phyloP scores from a whole-genome alignment of 2,888 invertebrate genomes.

The Tridacna gigas region DNA sequence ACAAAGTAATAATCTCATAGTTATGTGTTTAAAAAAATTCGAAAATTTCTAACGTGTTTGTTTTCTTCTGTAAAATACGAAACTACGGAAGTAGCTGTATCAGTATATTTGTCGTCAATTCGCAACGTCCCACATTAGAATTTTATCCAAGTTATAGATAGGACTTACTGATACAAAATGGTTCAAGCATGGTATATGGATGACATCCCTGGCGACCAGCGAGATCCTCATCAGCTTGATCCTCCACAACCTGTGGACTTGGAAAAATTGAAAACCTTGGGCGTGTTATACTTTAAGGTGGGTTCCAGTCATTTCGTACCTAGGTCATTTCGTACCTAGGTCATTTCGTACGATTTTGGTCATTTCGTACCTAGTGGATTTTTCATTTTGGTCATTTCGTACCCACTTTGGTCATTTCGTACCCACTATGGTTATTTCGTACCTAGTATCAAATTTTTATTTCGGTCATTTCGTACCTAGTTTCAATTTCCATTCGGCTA shows the following conservation, averaged over 20 bases:
- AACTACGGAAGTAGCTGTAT: not conserved
- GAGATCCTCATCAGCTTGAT: constrained; percentile 92
- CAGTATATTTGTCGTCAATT: not conserved
- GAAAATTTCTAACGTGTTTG: no score
- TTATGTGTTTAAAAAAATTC: no score
- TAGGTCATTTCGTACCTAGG: no score
- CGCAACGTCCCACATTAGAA: not conserved
- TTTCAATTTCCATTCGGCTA: no score
- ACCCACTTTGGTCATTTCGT: no score
- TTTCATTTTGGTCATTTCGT: no score
- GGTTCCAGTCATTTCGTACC: not conserved
- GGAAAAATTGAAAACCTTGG: constrained; percentile 90
- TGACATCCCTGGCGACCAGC: constrained; percentile 88
- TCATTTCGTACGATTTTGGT: no score
- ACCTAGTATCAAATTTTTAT: no score
- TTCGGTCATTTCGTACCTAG: no score
- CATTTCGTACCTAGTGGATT: no score
- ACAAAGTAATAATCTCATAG: no score
- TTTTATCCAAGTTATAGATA: not conserved
- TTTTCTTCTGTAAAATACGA: not conserved
- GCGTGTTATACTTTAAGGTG: constrained; percentile 96
- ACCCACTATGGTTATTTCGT: no score
- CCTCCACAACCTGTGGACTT: constrained; percentile 91
- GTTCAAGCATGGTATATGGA: constrained; percentile 95
- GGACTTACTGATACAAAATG: constrained; percentile 87